phyloP scores from a whole-genome alignment of 2,113 vertebrate genomes.

The Onychostruthus taczanowskii region DNA sequence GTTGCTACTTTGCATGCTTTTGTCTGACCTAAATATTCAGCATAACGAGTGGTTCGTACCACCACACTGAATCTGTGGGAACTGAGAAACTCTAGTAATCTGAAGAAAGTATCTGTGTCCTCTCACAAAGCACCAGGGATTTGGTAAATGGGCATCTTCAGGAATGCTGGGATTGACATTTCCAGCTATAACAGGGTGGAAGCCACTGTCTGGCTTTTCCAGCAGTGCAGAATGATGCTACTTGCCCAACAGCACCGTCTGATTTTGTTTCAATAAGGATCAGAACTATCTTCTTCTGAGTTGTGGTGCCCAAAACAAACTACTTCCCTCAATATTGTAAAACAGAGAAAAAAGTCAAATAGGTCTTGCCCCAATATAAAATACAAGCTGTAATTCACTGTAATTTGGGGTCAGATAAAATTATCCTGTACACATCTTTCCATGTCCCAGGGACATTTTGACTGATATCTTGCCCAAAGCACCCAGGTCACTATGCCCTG shows the following conservation, averaged over 20 bases:
- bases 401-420: neutral
- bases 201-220: neutral
- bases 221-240: neutral
- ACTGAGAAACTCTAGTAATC: neutral
- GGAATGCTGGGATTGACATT: neutral
- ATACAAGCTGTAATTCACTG: neutral
- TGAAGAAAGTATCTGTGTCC: neutral
- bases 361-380: neutral
- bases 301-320: neutral
- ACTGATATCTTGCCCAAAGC: neutral
- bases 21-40: constrained; percentile 3
- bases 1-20: neutral
- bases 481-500: neutral
- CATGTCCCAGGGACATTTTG: neutral
- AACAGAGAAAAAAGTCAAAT: neutral
- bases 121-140: neutral
- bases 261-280: neutral
- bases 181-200: neutral
- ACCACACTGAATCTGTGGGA: neutral
- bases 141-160: neutral
- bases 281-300: neutral
- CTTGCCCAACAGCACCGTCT: neutral
- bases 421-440: neutral
- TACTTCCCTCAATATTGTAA: neutral
- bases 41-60: neutral